phyloP scores from a whole-genome alignment of 2,797 vertebrate species.

The Nannoperca obscura region DNA sequence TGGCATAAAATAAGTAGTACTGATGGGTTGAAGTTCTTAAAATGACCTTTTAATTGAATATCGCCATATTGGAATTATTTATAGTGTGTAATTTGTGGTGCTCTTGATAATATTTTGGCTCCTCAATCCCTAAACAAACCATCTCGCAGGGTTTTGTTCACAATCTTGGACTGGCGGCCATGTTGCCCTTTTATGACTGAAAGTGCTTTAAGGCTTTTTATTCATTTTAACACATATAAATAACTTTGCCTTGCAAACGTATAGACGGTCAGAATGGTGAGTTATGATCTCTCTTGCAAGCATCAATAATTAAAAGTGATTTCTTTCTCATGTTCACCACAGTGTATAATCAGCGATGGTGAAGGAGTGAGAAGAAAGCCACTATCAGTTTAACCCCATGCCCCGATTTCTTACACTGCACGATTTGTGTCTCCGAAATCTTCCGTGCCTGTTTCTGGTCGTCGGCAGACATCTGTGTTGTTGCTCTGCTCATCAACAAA shows the following conservation, averaged over 20 bases:
- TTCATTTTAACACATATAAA: not conserved
- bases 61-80: not conserved
- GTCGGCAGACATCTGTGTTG: slow-evolving; percentile 46
- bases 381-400: not conserved
- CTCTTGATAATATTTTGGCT: not conserved
- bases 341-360: not conserved
- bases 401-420: slow-evolving; percentile 8
- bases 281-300: not conserved
- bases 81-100: not conserved
- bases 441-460: not conserved
- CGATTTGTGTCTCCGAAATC: slow-evolving; percentile 2
- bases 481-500: slow-evolving; percentile 45
- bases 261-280: not conserved
- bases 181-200: not conserved
- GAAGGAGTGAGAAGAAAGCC: not conserved
- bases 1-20: not conserved
- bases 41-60: not conserved
- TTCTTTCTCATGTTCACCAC: not conserved
- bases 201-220: not conserved
- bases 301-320: not conserved
- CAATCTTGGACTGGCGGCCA: not conserved
- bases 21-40: not conserved
- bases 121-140: not conserved
- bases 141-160: not conserved
- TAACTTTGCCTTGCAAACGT: not conserved